Conservation (phyloP, 2,113 vertebrate genomes). For the Sinosuthora webbiana region DNA sequence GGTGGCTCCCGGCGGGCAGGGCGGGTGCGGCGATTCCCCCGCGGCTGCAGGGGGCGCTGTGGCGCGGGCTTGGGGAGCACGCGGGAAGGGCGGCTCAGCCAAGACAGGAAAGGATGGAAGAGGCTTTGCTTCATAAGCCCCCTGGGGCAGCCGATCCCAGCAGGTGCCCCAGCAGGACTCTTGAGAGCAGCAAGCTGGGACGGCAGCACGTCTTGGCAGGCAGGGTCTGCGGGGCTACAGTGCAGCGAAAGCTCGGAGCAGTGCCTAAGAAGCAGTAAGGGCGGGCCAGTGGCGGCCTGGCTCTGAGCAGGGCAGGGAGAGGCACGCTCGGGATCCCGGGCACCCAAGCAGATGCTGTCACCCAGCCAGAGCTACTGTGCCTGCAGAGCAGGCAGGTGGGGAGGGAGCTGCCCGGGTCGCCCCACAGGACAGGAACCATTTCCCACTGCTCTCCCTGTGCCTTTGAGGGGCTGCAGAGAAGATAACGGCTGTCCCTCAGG, state of each 20-base stretch:
- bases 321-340: not conserved
- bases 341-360: not conserved
- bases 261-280: not conserved
- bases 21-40: no score
- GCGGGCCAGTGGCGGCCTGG: not conserved
- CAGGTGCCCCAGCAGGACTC: not conserved
- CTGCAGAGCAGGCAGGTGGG: not conserved
- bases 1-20: not conserved
- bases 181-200: not conserved
- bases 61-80: not conserved
- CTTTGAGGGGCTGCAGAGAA: not conserved
- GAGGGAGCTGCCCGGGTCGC: not conserved
- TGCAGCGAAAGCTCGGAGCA: not conserved
- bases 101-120: no score
- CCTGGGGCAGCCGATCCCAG: not conserved
- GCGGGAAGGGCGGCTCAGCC: not conserved
- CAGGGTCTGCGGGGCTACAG: not conserved
- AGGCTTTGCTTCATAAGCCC: not conserved
- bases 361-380: not conserved
- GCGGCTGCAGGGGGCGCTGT: not conserved
- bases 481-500: not conserved
- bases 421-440: not conserved
- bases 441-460: not conserved
- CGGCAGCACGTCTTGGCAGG: not conserved
- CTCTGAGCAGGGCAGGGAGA: not conserved